Conservation (phyloP, 2,888 invertebrate genomes). For the Bombyx huttoni region DNA sequence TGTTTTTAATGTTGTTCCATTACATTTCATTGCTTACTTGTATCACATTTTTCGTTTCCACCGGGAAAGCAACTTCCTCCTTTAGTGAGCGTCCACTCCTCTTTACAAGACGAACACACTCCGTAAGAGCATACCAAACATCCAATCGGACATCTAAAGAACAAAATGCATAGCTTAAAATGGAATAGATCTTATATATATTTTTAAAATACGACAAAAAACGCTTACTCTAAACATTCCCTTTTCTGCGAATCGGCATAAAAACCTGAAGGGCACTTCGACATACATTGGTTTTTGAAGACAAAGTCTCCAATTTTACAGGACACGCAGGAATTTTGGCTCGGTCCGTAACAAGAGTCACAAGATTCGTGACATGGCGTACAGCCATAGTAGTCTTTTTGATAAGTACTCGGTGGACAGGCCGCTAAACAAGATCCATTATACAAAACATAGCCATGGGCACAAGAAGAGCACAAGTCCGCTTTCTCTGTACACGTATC, state of each 20-base stretch:
- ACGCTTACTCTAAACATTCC: slow-evolving; percentile 78
- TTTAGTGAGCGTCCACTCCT: slow-evolving; percentile 82
- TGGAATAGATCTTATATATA: background rate
- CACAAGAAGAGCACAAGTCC: slow-evolving; percentile 88
- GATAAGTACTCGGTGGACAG: slow-evolving; percentile 86
- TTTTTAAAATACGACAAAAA: background rate
- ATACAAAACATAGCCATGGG: slow-evolving; percentile 87
- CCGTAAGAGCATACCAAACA: slow-evolving; percentile 82
- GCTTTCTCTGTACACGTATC: slow-evolving; percentile 88
- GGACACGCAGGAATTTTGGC: slow-evolving; percentile 83
- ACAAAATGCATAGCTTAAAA: background rate
- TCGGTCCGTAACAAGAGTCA: slow-evolving; percentile 86
- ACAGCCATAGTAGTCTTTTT: slow-evolving; percentile 90
- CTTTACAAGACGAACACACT: slow-evolving; percentile 81
- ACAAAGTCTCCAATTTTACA: slow-evolving; percentile 82
- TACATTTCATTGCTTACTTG: slow-evolving; percentile 68
- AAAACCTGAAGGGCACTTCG: slow-evolving; percentile 80
- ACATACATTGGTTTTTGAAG: slow-evolving; percentile 79
- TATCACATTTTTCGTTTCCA: slow-evolving; percentile 82
- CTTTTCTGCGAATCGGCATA: slow-evolving; percentile 83
- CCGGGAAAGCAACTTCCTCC: slow-evolving; percentile 81
- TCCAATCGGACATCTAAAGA: slow-evolving; percentile 79
- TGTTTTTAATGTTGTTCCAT: background rate
- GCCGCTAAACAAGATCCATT: slow-evolving; percentile 88
- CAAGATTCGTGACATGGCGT: slow-evolving; percentile 84